A percentile compares a stretch with the other conserved stretches of the same genome.
These are phyloP conservation scores for Eledona agricola DNA, from an alignment of 2,888 invertebrate species.

Conservation along the genomic window DNA sequence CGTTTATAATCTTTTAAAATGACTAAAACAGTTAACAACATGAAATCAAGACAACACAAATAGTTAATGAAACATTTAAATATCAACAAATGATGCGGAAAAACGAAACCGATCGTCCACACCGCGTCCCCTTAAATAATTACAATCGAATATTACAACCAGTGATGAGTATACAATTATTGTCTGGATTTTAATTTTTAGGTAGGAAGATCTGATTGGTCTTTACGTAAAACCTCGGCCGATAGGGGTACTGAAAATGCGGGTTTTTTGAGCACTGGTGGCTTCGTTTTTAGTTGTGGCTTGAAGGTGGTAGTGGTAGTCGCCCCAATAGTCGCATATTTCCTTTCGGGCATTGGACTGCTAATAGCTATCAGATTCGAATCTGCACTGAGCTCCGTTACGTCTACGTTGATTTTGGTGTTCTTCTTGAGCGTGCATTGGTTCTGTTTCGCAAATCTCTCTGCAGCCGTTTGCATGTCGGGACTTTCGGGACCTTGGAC, in stretches of 20 bases:
- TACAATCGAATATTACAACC: constrained; percentile 1
- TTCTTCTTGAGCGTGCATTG: constrained; percentile 81
- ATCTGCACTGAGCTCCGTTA: constrained; percentile 40
- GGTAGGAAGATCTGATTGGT: constrained; percentile 51
- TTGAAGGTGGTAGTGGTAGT: constrained; percentile 65
- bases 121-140: neutral
- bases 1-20: constrained; percentile 20
- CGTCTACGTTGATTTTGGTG: constrained; percentile 62
- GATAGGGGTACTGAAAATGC: constrained; percentile 64
- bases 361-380: constrained; percentile 53
- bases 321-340: constrained; percentile 53
- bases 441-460: constrained; percentile 80
- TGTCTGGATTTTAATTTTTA: constrained; percentile 36
- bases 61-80: constrained; percentile 17
- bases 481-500: constrained; percentile 66
- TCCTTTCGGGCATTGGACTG: constrained; percentile 57
- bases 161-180: constrained; percentile 27
- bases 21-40: constrained; percentile 23
- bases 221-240: constrained; percentile 53
- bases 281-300: constrained; percentile 82
- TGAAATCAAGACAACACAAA: constrained; percentile 22
- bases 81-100: constrained; percentile 11
- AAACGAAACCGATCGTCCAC: neutral
- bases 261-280: constrained; percentile 79
- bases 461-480: constrained; percentile 78